Conservation (phyloP, 2,888 invertebrate genomes). For the Sussaba pulchella region DNA sequence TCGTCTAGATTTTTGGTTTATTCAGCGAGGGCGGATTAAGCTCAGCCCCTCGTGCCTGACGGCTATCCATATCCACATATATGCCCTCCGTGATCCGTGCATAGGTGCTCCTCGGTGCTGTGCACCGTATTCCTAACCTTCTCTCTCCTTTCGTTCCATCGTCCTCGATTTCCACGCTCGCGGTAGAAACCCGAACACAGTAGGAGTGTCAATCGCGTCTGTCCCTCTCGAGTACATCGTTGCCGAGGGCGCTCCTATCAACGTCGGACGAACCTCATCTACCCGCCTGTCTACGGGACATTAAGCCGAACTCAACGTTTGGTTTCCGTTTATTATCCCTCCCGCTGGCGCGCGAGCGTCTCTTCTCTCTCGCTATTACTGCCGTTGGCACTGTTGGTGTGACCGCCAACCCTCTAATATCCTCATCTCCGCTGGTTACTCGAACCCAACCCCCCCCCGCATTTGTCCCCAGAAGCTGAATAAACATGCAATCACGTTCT, state of each 20-base stretch:
- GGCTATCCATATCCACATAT: too few species aligned
- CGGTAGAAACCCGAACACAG: slow-evolving; percentile 6
- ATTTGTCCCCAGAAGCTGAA: slow-evolving; percentile 5
- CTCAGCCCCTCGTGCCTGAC: too few species aligned
- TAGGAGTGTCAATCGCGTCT: slow-evolving; percentile 64
- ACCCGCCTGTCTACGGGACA: slow-evolving; percentile 79
- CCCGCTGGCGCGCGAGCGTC: slow-evolving; percentile 26
- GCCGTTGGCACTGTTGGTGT: slow-evolving; percentile 16
- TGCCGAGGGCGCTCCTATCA: slow-evolving; percentile 77
- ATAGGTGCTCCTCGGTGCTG: neutral
- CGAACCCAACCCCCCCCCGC: neutral
- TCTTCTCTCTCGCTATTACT: slow-evolving; percentile 16
- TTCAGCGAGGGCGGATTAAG: too few species aligned
- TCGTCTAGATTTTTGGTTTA: too few species aligned
- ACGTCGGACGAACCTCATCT: slow-evolving; percentile 81
- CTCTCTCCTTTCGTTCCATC: slow-evolving; percentile 30
- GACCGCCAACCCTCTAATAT: slow-evolving; percentile 24
- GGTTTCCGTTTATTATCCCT: slow-evolving; percentile 75
- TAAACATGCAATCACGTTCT: slow-evolving; percentile 12
- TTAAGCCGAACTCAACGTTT: slow-evolving; percentile 81
- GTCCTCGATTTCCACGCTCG: slow-evolving; percentile 20
- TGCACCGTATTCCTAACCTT: slow-evolving; percentile 13
- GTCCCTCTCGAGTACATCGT: slow-evolving; percentile 66
- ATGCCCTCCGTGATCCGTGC: slow-evolving; percentile 25
- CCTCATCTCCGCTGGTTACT: slow-evolving; percentile 26